Evolutionary conservation across 1,140 invertebrate genomes (phyloP), one percentile per base, ranked within the genome.

Genomic region (Heliconius eleuchia): DNA sequence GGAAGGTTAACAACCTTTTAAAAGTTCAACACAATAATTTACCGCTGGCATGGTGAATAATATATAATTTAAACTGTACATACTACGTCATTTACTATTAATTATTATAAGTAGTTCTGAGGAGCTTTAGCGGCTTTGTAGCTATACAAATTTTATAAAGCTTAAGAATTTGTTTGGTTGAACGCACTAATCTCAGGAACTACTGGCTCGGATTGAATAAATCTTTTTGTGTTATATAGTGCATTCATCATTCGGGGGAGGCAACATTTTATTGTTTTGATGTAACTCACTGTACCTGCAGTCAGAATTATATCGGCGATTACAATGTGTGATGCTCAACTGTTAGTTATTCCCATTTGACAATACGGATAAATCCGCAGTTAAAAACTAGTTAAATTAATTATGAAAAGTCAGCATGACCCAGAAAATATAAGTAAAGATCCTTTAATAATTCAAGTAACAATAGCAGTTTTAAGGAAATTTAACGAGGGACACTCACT

Each of bases 401-500:
- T 50, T 39, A 71, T 50, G n/a, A 46, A 34, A 57, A 73, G 11
- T 76, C 50, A 52, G 30, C 77, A 76, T 57, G 77, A 79, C 78
- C 74, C 76, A 76, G 34, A 55, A 80, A 74, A 73, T 52, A 30
- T 30, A 77, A 77, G 75, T 55, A 76, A 5, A 78, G 78, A 73
- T 84, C 83, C 83, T 82, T 83, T 73, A 80, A 82, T 78, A 80
- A 78, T 83, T 80, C 76, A 70, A 73, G 57, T 76, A 79, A 76
- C 78, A 80, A 80, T 80, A 52, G 73, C 66, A 77, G 72, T 74
- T 82, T 75, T 80, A 73, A 77, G 75, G 77, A 79, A 83, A 78
- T 80, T 78, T 76, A 82, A 82, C 80, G 78, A 80, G 78, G 80
- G 80, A 78, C 76, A 73, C 73, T 77, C 76, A 73, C 73, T 77